Base-by-base conservation (phyloP, 2,888 invertebrate genomes). In the Tenthredo amoena region DNA sequence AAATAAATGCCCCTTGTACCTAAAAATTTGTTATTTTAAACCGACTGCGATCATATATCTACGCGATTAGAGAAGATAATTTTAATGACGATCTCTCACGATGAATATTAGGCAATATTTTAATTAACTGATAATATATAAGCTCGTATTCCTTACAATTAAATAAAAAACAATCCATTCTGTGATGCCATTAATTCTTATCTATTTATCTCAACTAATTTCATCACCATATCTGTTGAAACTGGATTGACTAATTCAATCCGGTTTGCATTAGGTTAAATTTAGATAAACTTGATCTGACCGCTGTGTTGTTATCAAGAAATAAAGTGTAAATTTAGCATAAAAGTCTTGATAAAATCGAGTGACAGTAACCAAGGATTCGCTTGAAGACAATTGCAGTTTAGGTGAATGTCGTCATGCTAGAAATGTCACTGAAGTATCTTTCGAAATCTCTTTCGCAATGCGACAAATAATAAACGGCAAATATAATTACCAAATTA, bases 381-480 rank as follows among this genome's bases (percentile, higher is more conserved):
- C 83, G 88, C 89, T 90, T 90, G 87, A 12, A 4, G 62, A 91
- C 90, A 90, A 89, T 88, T 89, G 90, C 86, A 86, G 86, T 84
- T 86, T 21, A 43, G n/a, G 37, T 37, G 31, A 21, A 79, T 85
- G 37, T 50, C 37, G 47, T 18, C 34, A 26, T 21, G 79, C 15
- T 77, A 68, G 77, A 81, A 81, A 81, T 43, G 77, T 77, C 77
- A 77, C n/a, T 7, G n/a, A 31, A 34, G 12, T 65, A 40, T 62
- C 21, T n/a, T n/a, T 31, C 37, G 12, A 83, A 47, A 71, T 68
- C 26, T 0, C 9, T 15, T 50, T 34, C 68, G 71, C 15, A 71
- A 83, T 83, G 83, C 47, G 65, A 47, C 26, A 9, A n/a, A 43
- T 83, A 68, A 83, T 68, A 7, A 47, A 21, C n/a, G 40, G 37